Evolutionary conservation across 1,140 invertebrate species (phyloP).

Genomic region (Papilio glaucus): DNA sequence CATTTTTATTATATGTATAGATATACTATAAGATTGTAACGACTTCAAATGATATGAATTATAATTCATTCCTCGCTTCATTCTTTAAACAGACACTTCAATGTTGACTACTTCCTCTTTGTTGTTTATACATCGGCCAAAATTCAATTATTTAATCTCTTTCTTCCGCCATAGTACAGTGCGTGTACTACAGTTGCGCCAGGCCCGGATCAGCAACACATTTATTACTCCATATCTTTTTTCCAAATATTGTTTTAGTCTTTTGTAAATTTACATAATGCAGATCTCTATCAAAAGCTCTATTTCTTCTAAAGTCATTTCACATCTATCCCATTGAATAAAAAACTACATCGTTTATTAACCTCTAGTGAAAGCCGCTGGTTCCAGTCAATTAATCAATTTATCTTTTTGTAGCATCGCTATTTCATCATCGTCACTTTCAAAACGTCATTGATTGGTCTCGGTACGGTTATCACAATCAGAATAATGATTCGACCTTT

Average conservation of each 20-base stretch:
- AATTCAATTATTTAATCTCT: not conserved
- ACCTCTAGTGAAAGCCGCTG: not conserved
- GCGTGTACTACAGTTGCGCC: no score
- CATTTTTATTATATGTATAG: no score
- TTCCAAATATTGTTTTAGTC: no score
- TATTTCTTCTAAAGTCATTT: not conserved
- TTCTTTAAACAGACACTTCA: no score
- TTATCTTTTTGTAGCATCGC: slow-evolving; percentile 3
- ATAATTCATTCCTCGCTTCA: slow-evolving; percentile 1
- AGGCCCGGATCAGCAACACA: no score
- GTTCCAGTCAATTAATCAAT: slow-evolving; percentile 19
- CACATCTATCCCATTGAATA: not conserved
- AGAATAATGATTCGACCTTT: not conserved
- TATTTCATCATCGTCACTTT: slow-evolving; percentile 5
- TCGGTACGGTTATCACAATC: not conserved
- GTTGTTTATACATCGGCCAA: no score
- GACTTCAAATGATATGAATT: not conserved
- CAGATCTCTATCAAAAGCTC: not conserved
- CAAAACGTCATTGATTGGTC: not conserved
- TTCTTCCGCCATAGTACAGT: no score
- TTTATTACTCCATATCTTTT: no score
- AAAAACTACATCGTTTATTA: not conserved
- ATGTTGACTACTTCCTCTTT: no score
- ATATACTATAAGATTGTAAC: not conserved
- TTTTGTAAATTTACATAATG: no score